Base-by-base conservation (phyloP, 37 sponge, comb jelly and placozoan species). In the Spongia lamella region DNA sequence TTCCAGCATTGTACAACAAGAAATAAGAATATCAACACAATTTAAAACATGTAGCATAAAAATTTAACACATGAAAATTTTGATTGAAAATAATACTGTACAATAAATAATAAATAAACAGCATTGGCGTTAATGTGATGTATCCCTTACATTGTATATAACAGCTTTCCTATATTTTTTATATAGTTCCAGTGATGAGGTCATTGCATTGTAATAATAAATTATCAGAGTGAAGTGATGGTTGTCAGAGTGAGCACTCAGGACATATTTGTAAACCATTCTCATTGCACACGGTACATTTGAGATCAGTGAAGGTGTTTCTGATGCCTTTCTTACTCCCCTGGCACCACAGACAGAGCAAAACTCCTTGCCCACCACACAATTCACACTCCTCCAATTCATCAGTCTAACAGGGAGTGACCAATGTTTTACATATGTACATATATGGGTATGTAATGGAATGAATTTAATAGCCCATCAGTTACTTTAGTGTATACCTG, bases 221-320 rank as follows among this genome's bases (percentile, higher is more conserved):
- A n/a, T n/a, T n/a, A n/a, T n/a, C n/a, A n/a, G n/a, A 5, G 47
- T 43, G 5, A 43, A 9, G 47, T 43, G 47, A 43, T 43, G 47
- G 9, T 9, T 13, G 47, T 43, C 47, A 43, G 5, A 43, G 9
- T 43, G 47, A 43, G 9, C 93, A 88, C 7, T 83, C 82, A 1
- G 85, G 85, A 26, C 88, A 92, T 26, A 39, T 38, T 66, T 88
- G 88, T 15, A 92, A 78, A 9, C 76, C 88, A 40, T 92, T 88
- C 40, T 84, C 21, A 60, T 88, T 88, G 60, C 93, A 91, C 29
- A 83, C 84, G 20, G 83, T 87, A 55, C 92, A 91, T 38, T 80
- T 79, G 21, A 91, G 88, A 24, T 67, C 70, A 2, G 65, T 76
- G 54, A 80, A 87, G 22, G 35, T 7, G 32, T 60, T 91, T 36